These are phyloP conservation scores for Eubasilissa splendida DNA, from an alignment of 2,888 invertebrate species.

Conservation along the genomic window DNA sequence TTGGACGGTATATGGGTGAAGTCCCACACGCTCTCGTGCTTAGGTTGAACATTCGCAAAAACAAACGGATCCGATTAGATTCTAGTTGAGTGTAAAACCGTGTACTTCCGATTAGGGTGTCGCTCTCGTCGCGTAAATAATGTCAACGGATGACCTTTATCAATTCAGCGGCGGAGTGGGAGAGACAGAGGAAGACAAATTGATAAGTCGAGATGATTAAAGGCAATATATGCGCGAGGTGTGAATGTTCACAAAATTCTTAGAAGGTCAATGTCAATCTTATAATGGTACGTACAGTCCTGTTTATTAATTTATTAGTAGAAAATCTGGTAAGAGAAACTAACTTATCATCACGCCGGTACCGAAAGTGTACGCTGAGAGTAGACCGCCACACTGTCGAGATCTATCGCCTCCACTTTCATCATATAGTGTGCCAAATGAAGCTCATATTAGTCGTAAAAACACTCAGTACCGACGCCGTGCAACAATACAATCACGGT, in stretches of 20 bases:
- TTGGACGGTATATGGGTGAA: slow-evolving; percentile 47
- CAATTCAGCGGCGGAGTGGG: slow-evolving; percentile 21
- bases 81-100: slow-evolving; percentile 56
- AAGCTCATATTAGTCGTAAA: too few species aligned
- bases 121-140: slow-evolving; percentile 34
- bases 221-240: not conserved
- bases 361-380: too few species aligned
- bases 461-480: too few species aligned
- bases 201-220: slow-evolving; percentile 6
- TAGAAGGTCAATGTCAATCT: not conserved
- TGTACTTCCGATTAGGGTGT: slow-evolving; percentile 52
- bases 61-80: slow-evolving; percentile 52
- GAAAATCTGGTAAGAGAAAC: too few species aligned
- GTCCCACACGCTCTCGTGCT: slow-evolving; percentile 41
- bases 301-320: not conserved
- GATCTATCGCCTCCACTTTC: too few species aligned
- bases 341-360: too few species aligned
- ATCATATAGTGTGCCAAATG: too few species aligned
- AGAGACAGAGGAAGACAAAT: slow-evolving; percentile 9
- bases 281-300: not conserved
- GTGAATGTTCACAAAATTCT: not conserved
- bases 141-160: slow-evolving; percentile 31
- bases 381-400: too few species aligned
- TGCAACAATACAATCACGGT: too few species aligned
- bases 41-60: slow-evolving; percentile 41